Base-by-base conservation (phyloP, 2,113 vertebrate species). In the Gavia stellata region DNA sequence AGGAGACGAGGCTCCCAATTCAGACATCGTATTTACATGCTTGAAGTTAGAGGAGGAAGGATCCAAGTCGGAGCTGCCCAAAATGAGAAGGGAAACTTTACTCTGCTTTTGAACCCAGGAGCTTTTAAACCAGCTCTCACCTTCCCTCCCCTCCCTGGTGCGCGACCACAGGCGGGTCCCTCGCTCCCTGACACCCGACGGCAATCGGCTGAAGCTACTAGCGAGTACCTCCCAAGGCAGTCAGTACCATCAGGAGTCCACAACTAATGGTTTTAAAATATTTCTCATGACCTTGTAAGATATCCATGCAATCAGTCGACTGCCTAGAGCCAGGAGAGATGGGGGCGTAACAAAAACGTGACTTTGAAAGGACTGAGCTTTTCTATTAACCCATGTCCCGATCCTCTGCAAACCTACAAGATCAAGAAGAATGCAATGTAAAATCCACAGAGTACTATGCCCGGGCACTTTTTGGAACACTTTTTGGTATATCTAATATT, bases 131-230 rank as follows among this genome's bases (percentile, higher is more conserved):
- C 8, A 33, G 11, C n/a, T 85, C 70, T 38, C 47, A 8, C 42
- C 11, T 2, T 3, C 28, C 40, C 12, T 71, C 28, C 36, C 55
- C 19, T 7, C 29, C 10, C 11, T 0, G 1, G 52, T 15, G 26
- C 81, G 40, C 3, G 29, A n/a, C 33, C 28, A 65, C 34, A 10
- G 7, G 7, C 0, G 0, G 47, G 61, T 71, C 71, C 23, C 24
- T 34, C 59, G 5, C 24, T 11, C 6, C 44, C 42, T 10, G 45
- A 40, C 3, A 36, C n/a, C 47, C 58, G 4, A 5, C 50, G 44
- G 55, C 59, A 12, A 36, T 25, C 15, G 3, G 44, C 38, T 73
- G 12, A 25, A 78, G 20, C 49, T 42, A 1, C 65, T 49, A 4
- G 19, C 19, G 4, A 17, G 8, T 9, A 5, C 66, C 66, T 58